Conservation (phyloP, 2,797 vertebrate species). For the Botia almorhae region DNA sequence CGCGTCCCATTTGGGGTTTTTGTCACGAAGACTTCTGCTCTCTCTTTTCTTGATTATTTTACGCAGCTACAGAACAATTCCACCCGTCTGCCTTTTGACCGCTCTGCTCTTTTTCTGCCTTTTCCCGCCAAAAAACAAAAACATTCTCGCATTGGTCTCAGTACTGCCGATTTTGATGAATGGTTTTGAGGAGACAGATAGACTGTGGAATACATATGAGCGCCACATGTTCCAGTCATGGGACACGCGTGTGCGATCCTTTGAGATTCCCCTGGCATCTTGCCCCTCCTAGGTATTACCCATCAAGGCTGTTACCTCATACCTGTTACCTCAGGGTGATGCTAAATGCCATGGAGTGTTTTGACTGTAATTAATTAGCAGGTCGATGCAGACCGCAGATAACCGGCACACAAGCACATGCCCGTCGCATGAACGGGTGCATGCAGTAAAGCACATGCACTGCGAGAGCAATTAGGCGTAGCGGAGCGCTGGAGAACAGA, state of each 20-base stretch:
- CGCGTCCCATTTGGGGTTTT: conserved; percentile 6
- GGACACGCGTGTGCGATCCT: conserved; percentile 23
- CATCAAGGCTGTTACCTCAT: conserved; percentile 7
- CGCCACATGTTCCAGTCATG: conserved; percentile 43
- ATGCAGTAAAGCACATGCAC: conserved; percentile 23
- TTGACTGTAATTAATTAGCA: conserved; percentile 40
- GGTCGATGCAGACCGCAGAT: conserved; percentile 26
- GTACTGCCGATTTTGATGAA: conserved; percentile 59
- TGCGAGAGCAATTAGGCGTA: conserved; percentile 46
- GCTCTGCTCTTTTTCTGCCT: conserved; percentile 19
- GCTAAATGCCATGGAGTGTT: conserved; percentile 29
- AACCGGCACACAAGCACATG: background rate
- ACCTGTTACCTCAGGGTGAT: conserved; percentile 3
- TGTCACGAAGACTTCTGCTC: conserved; percentile 11
- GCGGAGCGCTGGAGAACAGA: conserved; percentile 42
- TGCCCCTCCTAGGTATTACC: background rate
- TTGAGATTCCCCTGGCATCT: conserved; percentile 28
- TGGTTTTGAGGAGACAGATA: conserved; percentile 48
- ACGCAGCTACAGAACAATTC: conserved; percentile 32
- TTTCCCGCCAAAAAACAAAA: conserved; percentile 32
- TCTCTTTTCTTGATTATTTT: conserved; percentile 19
- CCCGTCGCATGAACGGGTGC: conserved; percentile 50
- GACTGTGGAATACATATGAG: conserved; percentile 51
- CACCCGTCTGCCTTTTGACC: conserved; percentile 40
- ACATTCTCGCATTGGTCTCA: conserved; percentile 47